A percentile compares a stretch with the other conserved stretches of the same genome.
Evolutionary conservation across 2,113 vertebrate genomes (phyloP).

Genomic region (Bungarus multicinctus): DNA sequence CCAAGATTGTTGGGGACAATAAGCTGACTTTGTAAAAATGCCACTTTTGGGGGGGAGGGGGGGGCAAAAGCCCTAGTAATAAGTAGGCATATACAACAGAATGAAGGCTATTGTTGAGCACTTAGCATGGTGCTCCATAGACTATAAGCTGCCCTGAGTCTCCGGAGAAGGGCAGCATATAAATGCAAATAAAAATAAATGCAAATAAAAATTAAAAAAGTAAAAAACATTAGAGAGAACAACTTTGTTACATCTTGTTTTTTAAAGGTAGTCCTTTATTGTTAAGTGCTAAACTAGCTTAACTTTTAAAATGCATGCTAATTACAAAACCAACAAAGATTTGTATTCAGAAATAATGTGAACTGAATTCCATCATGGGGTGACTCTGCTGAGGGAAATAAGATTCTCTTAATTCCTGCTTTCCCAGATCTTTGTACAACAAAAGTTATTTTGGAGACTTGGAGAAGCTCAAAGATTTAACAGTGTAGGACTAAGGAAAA

Average conservation of each 20-base stretch:
- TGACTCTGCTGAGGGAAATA: not conserved
- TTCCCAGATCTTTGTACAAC: not conserved
- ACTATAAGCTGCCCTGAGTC: too few species aligned
- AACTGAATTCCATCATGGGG: not conserved
- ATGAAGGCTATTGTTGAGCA: too few species aligned
- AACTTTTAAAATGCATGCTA: not conserved
- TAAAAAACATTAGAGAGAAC: slow-evolving; percentile 19
- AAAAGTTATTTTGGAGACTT: not conserved
- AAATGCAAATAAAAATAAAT: too few species aligned
- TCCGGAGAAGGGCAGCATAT: too few species aligned
- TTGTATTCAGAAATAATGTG: not conserved
- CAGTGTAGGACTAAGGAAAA: not conserved
- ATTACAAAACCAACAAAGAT: not conserved
- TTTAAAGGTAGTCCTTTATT: slow-evolving; percentile 1
- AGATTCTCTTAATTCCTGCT: not conserved
- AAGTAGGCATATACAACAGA: too few species aligned
- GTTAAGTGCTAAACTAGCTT: not conserved
- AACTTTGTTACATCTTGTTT: not conserved
- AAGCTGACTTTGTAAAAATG: too few species aligned
- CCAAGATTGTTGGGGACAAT: too few species aligned
- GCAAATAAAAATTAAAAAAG: too few species aligned
- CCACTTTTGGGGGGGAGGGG: too few species aligned
- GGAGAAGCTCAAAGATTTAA: not conserved
- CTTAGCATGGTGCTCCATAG: too few species aligned
- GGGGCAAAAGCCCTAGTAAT: too few species aligned